Percentiles rank a stretch among this genome's conserved stretches.
Conservation (phyloP, 2,888 invertebrate genomes). For the Nemurella pictetii region DNA sequence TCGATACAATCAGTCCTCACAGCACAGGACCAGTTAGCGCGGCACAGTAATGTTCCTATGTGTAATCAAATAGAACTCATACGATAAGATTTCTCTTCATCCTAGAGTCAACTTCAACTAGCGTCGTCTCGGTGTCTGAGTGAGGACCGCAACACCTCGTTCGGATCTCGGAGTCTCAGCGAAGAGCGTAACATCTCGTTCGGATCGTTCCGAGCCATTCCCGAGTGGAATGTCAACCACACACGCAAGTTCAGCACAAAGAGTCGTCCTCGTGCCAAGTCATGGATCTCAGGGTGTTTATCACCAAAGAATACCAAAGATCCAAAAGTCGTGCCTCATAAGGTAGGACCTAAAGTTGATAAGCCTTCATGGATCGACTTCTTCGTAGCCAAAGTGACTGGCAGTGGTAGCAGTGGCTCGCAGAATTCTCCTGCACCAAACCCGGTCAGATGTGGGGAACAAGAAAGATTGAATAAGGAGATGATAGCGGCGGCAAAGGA, state of each 20-base stretch:
- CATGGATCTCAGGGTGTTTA: conserved; percentile 8
- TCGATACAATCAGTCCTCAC: too few species aligned
- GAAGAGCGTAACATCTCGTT: neutral
- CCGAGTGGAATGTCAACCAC: neutral
- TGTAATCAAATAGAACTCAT: neutral
- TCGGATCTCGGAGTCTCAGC: neutral
- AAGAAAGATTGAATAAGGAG: neutral
- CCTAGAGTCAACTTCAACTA: neutral
- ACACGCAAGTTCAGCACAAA: neutral
- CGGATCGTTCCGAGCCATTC: neutral
- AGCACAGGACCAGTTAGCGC: too few species aligned
- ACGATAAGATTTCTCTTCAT: neutral
- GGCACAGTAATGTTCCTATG: neutral
- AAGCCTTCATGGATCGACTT: conserved; percentile 5
- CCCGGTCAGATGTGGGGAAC: neutral
- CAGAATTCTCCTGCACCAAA: neutral
- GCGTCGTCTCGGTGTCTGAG: neutral
- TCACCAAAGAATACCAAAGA: neutral
- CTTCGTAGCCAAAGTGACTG: neutral
- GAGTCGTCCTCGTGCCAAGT: conserved; percentile 1
- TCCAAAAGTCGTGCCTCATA: neutral
- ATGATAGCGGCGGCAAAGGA: neutral
- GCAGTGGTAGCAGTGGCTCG: neutral
- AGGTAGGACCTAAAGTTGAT: conserved; percentile 13
- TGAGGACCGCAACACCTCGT: neutral